Evolutionary conservation across 2,113 vertebrate species (phyloP), one percentile per base, ranked within the genome.

Genomic region (Indicator maculatus): DNA sequence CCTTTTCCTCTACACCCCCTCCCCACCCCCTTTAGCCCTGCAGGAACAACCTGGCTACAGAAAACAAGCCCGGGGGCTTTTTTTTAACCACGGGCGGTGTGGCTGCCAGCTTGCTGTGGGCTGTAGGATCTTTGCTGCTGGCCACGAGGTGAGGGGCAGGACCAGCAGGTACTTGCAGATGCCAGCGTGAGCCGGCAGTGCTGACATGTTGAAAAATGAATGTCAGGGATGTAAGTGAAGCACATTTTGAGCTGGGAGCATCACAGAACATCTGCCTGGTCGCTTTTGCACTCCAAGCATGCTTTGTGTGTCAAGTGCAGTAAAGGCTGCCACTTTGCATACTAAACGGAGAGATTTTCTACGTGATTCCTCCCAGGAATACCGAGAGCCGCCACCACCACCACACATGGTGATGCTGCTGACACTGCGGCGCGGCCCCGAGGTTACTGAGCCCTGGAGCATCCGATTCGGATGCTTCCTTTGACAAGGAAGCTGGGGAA

Each of bases 251-350:
- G 61, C 72, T 83, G 86, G 92, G 80, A 94, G 70, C 80, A 72
- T 93, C 89, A 45, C 60, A 66, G 75, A 86, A 88, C 88, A 86
- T 88, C 93, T 93, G 89, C 88, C 63, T 53, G 74, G 88, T 95
- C 91, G 63, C 84, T 94, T 91, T 71, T 90, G 84, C 47, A 76
- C 61, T 53, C 53, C 47, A 55, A 64, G 66, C 91, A 95, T 21
- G 11, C 72, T 79, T 47, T 52, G 66, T 4, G 13, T 53, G 95
- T 86, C 83, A 47, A 86, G 79, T 27, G 65, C 79, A 89, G 78
- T 59, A 83, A 80, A 63, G 23, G 75, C 86, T 83, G 87, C 47
- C 14, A 58, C 67, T 75, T 86, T 77, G 31, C 63, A 33, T 61
- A 30, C 74, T 60, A 95, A 95, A 76, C 64, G n/a, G 59, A 93